Evolutionary conservation across 2,888 invertebrate species (phyloP).

Genomic region (Xanthia togata): DNA sequence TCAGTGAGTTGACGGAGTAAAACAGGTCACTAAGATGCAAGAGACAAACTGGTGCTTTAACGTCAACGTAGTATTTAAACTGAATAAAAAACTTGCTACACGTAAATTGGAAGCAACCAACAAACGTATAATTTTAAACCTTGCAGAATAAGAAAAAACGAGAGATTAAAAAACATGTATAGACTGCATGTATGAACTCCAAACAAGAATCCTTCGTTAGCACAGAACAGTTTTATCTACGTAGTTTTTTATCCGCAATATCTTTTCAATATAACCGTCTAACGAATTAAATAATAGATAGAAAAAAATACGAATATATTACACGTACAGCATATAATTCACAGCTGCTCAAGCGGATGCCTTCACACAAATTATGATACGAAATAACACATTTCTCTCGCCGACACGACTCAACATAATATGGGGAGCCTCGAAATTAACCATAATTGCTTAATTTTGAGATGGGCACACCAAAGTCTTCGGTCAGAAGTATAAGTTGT

Average conservation of each 20-base stretch:
- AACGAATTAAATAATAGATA: conserved; percentile 74
- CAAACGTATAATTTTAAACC: conserved; percentile 50
- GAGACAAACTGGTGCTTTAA: conserved; percentile 35
- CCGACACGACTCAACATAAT: conserved; percentile 85
- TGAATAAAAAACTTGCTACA: conserved; percentile 37
- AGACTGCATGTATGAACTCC: conserved; percentile 55
- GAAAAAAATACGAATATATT: conserved; percentile 78
- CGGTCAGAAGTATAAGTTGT: conserved; percentile 64
- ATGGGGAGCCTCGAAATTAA: conserved; percentile 89
- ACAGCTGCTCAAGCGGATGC: conserved; percentile 89
- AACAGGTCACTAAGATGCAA: conserved; percentile 55
- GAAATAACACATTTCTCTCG: conserved; percentile 89
- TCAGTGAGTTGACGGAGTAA: conserved; percentile 54
- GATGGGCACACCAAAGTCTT: conserved; percentile 62
- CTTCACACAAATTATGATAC: conserved; percentile 90
- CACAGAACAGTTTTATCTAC: conserved; percentile 54
- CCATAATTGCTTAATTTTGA: conserved; percentile 90
- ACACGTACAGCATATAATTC: conserved; percentile 83
- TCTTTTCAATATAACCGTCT: conserved; percentile 70
- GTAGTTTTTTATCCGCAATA: conserved; percentile 44
- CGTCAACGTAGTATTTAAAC: conserved; percentile 32
- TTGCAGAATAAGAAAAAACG: conserved; percentile 45
- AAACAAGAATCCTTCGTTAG: conserved; percentile 64
- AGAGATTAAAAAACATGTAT: conserved; percentile 49
- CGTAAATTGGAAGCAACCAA: conserved; percentile 39